These are phyloP conservation scores for Rhinolophus ferrumequinum DNA, from an alignment of 2,113 vertebrate species.

Conservation along the genomic window DNA sequence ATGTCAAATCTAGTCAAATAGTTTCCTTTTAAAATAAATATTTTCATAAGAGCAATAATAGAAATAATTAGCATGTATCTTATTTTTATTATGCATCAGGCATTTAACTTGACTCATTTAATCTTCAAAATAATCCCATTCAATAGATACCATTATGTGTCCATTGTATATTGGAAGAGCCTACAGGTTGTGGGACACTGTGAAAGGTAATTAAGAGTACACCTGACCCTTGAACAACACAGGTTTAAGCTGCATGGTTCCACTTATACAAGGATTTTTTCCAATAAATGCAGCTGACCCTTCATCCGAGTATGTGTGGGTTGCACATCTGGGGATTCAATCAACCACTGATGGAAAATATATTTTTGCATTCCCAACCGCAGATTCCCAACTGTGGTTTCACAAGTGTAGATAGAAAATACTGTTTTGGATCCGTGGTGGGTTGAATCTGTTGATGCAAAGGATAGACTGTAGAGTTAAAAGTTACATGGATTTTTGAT, in stretches of 20 bases:
- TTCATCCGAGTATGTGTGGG: neutral
- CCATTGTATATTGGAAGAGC: neutral
- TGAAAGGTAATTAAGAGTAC: neutral
- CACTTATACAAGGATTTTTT: neutral
- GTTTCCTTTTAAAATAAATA: slow-evolving; percentile 26
- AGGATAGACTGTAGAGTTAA: neutral
- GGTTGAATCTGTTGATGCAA: neutral
- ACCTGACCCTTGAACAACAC: neutral
- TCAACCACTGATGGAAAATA: neutral
- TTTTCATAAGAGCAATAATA: neutral
- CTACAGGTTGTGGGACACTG: neutral
- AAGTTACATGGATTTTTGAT: neutral
- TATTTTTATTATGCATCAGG: neutral
- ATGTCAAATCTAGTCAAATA: neutral
- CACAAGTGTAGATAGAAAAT: neutral
- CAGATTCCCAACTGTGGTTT: neutral
- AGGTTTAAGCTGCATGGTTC: neutral
- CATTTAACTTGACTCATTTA: neutral
- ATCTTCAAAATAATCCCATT: neutral
- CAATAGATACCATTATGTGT: neutral
- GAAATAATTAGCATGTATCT: neutral
- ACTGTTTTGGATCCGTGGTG: neutral
- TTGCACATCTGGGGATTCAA: neutral
- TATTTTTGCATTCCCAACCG: neutral
- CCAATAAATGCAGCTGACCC: neutral